phyloP scores from a whole-genome alignment of 2,888 invertebrate species.

The Apotomis betuletana region DNA sequence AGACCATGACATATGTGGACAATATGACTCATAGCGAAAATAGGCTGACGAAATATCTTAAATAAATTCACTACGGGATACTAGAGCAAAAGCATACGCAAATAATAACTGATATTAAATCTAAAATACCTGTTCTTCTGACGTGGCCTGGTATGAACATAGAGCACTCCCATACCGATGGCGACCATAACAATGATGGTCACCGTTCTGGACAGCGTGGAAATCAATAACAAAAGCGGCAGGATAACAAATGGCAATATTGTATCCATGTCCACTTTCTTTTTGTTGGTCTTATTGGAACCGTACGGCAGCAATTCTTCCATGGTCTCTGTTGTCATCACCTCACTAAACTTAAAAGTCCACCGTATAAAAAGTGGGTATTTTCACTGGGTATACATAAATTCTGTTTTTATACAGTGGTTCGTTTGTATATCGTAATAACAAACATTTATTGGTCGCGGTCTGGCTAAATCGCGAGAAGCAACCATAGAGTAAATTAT shows the following conservation, averaged over 20 bases:
- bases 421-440: constrained; percentile 7
- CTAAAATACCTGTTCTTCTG: constrained; percentile 72
- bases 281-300: constrained; percentile 57
- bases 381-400: not conserved
- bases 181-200: constrained; percentile 71
- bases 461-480: not conserved
- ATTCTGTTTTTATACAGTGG: not conserved
- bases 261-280: constrained; percentile 69
- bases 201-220: constrained; percentile 66
- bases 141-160: constrained; percentile 72
- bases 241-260: constrained; percentile 73
- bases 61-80: not conserved
- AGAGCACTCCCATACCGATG: constrained; percentile 73
- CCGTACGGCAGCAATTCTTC: constrained; percentile 66
- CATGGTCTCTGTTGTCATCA: constrained; percentile 58
- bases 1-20: no score
- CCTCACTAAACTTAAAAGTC: constrained; percentile 51
- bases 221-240: constrained; percentile 65
- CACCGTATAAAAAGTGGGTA: constrained; percentile 19
- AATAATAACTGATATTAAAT: not conserved
- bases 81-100: not conserved
- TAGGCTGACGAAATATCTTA: no score
- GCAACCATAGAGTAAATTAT: no score
- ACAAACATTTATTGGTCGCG: constrained; percentile 14
- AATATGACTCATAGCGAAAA: no score